Base-by-base conservation (phyloP, 2,888 invertebrate genomes). In the Sarcophaga caerulescens region DNA sequence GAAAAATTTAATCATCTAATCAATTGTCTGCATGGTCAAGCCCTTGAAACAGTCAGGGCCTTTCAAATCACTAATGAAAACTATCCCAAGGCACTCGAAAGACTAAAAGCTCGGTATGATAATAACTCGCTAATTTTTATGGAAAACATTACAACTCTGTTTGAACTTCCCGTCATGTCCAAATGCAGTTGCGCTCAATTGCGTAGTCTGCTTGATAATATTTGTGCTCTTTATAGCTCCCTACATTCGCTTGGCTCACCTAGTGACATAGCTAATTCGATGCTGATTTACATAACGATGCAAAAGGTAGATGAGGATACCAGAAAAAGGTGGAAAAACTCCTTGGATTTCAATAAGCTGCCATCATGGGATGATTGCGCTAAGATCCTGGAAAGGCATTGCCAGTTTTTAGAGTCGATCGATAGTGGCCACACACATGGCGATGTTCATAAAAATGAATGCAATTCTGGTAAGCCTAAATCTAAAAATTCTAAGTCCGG, bases 351-450 rank as follows among this genome's bases (percentile, higher is more conserved):
- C 21, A 62, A 12, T 2, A 76, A 82, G 17, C 23, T 87, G 8
- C 85, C 85, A 10, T 75, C 79, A 19, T 88, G 85, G 81, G 59
- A 79, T 17, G 62, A 87, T 17, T 87, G 84, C 52, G 23, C 84
- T 1, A 73, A 21, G 35, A n/a, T 83, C 35, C 70, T 84, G 4
- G 74, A 74, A 52, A 80, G 80, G 59, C 69, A 73, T 12, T 83
- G 83, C 21, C 78, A 79, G 35, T 82, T 70, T 71, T 66, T 82
- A 17, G 71, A 76, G 60, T 82, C 77, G 21, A 8, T 45, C 21
- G 69, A 62, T 35, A 45, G 4, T 52, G 65, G 35, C n/a, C 57
- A 21, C 44, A 21, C 57, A 0, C 25, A 25, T 25, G 3, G 3
- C 0, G 25, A 3, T 4, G 4, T 4, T 57, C 71, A n/a, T 44